phyloP scores from a whole-genome alignment of 2,888 invertebrate genomes.

The Cephus sareptanus region DNA sequence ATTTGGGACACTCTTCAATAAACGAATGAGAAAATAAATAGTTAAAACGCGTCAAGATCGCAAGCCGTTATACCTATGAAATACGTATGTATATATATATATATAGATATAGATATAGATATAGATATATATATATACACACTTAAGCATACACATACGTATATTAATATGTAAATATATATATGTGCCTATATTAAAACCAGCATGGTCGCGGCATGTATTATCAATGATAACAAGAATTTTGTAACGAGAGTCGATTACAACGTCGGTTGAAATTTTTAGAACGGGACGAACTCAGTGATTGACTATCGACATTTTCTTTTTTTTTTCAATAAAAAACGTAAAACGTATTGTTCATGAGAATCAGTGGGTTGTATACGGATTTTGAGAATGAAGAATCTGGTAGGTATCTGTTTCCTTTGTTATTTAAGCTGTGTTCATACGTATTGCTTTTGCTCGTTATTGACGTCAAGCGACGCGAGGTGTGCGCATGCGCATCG shows the following conservation, averaged over 20 bases:
- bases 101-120: conserved; percentile 66
- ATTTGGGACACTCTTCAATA: conserved; percentile 57
- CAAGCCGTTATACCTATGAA: conserved; percentile 22
- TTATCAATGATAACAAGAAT: neutral
- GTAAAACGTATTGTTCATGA: neutral
- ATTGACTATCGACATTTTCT: neutral
- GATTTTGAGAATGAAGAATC: neutral
- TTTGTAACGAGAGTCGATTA: conserved; percentile 1
- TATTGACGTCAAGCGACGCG: neutral
- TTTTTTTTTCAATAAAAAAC: too few relatives aligned
- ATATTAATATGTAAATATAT: conserved; percentile 66
- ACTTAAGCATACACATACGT: conserved; percentile 3
- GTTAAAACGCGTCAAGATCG: conserved; percentile 17
- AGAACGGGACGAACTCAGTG: conserved; percentile 25
- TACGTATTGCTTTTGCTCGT: neutral
- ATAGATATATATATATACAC: conserved; percentile 39
- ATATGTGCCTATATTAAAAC: conserved; percentile 33
- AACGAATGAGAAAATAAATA: conserved; percentile 10
- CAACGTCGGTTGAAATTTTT: conserved; percentile 30
- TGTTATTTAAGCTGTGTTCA: neutral
- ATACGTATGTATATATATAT: conserved; percentile 23
- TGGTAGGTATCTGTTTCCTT: neutral
- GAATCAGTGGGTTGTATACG: neutral
- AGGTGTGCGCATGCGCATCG: neutral
- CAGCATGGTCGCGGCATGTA: neutral